A percentile compares a stretch with the other conserved stretches of the same genome.
Conservation (phyloP, 2,888 invertebrate genomes). For the Xanthia togata region DNA sequence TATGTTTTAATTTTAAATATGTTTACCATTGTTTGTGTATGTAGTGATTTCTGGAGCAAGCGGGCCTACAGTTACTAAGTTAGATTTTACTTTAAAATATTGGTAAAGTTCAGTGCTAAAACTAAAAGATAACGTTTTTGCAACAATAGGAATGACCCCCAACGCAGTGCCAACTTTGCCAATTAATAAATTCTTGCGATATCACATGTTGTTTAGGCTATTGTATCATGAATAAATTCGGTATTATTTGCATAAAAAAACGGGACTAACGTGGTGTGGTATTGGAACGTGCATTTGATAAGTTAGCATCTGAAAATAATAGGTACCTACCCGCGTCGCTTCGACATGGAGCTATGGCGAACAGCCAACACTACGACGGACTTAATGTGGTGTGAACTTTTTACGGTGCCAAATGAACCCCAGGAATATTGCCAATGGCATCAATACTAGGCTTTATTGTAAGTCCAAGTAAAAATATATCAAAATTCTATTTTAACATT, state of each 20-base stretch:
- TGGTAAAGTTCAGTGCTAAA: conserved; percentile 4
- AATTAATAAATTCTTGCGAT: conserved; percentile 39
- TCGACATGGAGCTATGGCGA: conserved; percentile 76
- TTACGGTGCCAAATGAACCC: conserved; percentile 84
- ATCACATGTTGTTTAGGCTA: conserved; percentile 17
- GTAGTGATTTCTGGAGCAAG: not conserved
- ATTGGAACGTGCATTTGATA: conserved; percentile 64
- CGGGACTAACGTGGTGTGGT: conserved; percentile 25
- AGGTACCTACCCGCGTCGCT: conserved; percentile 64
- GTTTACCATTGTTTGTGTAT: not conserved
- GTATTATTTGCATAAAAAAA: conserved; percentile 62
- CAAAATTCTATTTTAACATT: not conserved
- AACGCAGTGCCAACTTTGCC: conserved; percentile 21
- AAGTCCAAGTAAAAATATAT: conserved; percentile 4
- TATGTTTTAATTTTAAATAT: not conserved
- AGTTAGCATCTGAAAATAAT: conserved; percentile 74
- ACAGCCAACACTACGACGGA: conserved; percentile 78
- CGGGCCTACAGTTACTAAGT: not conserved
- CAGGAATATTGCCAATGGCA: conserved; percentile 74
- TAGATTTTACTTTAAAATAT: conserved; percentile 9
- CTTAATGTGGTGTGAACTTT: conserved; percentile 86
- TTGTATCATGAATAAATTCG: conserved; percentile 54
- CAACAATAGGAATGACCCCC: not conserved
- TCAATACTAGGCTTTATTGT: conserved; percentile 56
- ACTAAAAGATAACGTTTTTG: conserved; percentile 12